phyloP scores from a whole-genome alignment of 2,113 vertebrate species.

The Rhinoderma darwinii region DNA sequence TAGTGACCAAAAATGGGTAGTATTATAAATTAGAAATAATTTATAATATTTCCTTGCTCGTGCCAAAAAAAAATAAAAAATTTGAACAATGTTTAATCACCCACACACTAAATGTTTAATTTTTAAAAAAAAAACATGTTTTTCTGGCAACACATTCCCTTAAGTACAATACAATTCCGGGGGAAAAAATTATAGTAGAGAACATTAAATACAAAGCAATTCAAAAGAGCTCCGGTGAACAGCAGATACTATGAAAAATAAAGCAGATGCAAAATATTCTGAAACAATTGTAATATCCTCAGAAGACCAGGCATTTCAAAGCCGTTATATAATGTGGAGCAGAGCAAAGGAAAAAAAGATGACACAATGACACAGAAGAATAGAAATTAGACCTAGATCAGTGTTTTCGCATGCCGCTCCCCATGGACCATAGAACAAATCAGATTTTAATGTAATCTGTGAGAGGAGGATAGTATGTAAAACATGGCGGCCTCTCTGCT shows the following conservation, averaged over 20 bases:
- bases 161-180: neutral
- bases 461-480: constrained; percentile 30
- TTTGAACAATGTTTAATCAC: no score
- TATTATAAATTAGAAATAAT: no score
- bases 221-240: constrained; percentile 1
- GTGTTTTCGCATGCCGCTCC: neutral
- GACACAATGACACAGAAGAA: constrained; percentile 40
- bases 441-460: neutral
- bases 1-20: no score
- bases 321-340: constrained; percentile 40
- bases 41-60: no score
- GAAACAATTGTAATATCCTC: constrained; percentile 23
- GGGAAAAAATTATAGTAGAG: neutral
- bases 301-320: constrained; percentile 41
- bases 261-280: constrained; percentile 38
- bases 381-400: constrained; percentile 32
- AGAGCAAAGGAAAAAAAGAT: neutral
- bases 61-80: no score
- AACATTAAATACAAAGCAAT: neutral
- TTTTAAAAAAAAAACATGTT: no score
- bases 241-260: constrained; percentile 24
- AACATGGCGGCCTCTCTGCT: neutral
- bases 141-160: no score
- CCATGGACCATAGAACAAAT: neutral
- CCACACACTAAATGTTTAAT: no score